Percentiles rank a stretch among this genome's conserved stretches.
Evolutionary conservation across 1,140 invertebrate species (phyloP).

Genomic region (Mizuhopecten yessoensis): DNA sequence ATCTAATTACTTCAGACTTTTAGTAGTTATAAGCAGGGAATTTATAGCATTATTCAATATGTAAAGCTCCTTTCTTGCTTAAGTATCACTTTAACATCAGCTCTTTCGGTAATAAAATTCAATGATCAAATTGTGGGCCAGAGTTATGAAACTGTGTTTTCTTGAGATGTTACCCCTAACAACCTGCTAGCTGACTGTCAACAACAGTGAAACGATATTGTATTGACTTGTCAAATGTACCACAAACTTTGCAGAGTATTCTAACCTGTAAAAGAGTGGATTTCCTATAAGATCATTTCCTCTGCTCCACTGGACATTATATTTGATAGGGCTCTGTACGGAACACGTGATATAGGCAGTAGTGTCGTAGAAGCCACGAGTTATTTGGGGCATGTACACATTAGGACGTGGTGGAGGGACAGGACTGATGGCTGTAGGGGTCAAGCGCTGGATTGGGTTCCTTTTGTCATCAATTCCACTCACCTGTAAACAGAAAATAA

Average conservation of each 20-base stretch:
- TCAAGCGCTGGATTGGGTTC: conserved; percentile 76
- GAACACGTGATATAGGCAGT: conserved; percentile 83
- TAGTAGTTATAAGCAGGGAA: too few relatives aligned
- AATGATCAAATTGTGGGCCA: too few relatives aligned
- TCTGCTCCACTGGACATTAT: conserved; percentile 85
- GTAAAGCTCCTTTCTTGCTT: too few relatives aligned
- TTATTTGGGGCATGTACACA: conserved; percentile 79
- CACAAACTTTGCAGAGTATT: too few relatives aligned
- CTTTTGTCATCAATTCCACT: conserved; percentile 79
- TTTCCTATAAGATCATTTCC: conserved; percentile 61
- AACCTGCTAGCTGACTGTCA: too few relatives aligned
- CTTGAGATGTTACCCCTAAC: too few relatives aligned
- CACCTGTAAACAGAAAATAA: conserved; percentile 71
- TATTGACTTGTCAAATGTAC: too few relatives aligned
- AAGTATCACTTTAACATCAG: too few relatives aligned
- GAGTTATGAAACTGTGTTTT: too few relatives aligned
- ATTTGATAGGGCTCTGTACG: conserved; percentile 85
- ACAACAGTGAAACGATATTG: background rate
- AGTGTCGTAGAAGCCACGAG: conserved; percentile 76
- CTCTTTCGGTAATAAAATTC: too few relatives aligned
- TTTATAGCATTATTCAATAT: too few relatives aligned
- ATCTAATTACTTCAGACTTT: too few relatives aligned
- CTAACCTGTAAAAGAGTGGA: background rate
- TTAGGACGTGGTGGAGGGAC: conserved; percentile 72
- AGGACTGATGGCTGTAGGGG: conserved; percentile 80